These are phyloP conservation scores for Microctonus aethiopoides DNA, from an alignment of 2,888 invertebrate genomes.

Conservation along the genomic window DNA sequence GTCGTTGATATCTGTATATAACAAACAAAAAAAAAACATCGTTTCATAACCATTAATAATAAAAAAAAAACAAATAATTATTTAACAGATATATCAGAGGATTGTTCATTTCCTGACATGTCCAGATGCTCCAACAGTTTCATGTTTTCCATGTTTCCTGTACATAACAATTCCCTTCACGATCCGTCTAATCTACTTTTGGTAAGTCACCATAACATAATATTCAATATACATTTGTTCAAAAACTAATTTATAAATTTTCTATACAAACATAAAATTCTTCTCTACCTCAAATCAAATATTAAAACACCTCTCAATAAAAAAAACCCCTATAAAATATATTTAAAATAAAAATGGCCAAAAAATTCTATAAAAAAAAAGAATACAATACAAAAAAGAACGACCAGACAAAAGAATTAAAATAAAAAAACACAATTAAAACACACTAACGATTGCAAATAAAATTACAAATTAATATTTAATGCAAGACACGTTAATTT, in stretches of 20 bases:
- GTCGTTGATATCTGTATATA: constrained; percentile 56
- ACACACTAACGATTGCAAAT: neutral
- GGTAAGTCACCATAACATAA: neutral
- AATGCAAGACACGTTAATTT: neutral
- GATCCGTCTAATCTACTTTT: neutral
- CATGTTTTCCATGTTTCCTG: neutral
- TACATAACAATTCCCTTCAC: neutral
- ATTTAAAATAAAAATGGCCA: too few species aligned
- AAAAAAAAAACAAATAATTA: constrained; percentile 43
- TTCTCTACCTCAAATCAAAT: too few species aligned
- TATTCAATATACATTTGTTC: neutral
- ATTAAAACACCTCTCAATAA: too few species aligned
- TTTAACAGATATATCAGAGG: constrained; percentile 48
- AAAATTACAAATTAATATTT: neutral
- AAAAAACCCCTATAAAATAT: too few species aligned
- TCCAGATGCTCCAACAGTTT: neutral
- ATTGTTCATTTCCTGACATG: neutral
- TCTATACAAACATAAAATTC: too few species aligned
- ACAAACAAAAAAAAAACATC: constrained; percentile 43
- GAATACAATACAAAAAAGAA: too few species aligned
- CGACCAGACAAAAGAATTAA: neutral
- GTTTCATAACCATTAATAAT: constrained; percentile 58
- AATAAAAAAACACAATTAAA: neutral
- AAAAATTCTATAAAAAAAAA: too few species aligned
- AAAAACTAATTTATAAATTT: too few species aligned